Percentiles rank a stretch among this genome's conserved stretches.
Evolutionary conservation across 2,888 invertebrate species (phyloP).

Genomic region (Gisinianus flammeolus): DNA sequence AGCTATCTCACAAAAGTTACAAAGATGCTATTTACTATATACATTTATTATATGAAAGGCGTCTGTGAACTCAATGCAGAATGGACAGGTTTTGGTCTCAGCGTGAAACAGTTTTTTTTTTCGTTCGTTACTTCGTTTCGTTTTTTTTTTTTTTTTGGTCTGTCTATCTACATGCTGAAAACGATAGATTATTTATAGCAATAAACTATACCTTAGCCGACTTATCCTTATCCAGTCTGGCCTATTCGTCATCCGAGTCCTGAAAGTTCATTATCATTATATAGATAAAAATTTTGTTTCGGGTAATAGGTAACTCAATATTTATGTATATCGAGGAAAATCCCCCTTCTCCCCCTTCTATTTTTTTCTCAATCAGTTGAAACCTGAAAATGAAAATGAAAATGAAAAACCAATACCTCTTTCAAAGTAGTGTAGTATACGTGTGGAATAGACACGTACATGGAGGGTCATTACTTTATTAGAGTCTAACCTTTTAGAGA

Average conservation of each 20-base stretch:
- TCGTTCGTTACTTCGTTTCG: not conserved
- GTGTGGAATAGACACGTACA: too few species aligned
- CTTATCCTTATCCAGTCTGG: slow-evolving; percentile 30
- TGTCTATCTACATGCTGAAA: slow-evolving; percentile 31
- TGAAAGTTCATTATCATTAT: slow-evolving; percentile 39
- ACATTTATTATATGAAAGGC: slow-evolving; percentile 34
- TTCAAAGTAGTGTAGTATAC: not conserved
- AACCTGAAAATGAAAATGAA: too few species aligned
- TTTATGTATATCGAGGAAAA: slow-evolving; percentile 13
- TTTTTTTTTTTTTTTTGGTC: not conserved
- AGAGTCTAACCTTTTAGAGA: too few species aligned
- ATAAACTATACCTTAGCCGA: slow-evolving; percentile 39
- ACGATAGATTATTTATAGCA: slow-evolving; percentile 44
- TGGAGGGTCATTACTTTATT: too few species aligned
- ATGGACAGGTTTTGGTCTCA: slow-evolving; percentile 42
- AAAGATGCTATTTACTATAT: not conserved
- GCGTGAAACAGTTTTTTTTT: slow-evolving; percentile 36
- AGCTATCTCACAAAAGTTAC: slow-evolving; percentile 25
- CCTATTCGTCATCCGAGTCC: slow-evolving; percentile 35
- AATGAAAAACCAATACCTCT: not conserved
- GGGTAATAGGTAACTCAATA: slow-evolving; percentile 23
- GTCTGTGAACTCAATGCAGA: slow-evolving; percentile 31
- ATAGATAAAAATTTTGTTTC: not conserved
- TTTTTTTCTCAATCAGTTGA: not conserved
- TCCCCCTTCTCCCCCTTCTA: not conserved